phyloP scores from a whole-genome alignment of 2,888 invertebrate species.

The Dasypolia templi region DNA sequence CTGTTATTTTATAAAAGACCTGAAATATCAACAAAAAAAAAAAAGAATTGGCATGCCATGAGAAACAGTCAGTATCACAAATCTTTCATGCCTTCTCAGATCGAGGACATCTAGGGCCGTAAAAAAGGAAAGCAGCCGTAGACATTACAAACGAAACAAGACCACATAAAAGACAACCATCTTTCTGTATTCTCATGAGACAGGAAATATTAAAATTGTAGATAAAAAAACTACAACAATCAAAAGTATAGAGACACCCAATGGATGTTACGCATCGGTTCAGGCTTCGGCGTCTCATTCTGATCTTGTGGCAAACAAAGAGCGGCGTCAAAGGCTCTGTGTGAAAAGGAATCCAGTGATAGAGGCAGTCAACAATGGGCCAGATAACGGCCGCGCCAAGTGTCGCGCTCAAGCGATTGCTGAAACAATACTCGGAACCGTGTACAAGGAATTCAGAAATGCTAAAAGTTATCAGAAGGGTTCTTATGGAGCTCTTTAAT shows the following conservation, averaged over 20 bases:
- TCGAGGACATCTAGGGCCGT: not conserved
- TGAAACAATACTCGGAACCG: constrained; percentile 5
- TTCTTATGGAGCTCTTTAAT: not conserved
- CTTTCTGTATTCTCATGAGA: constrained; percentile 43
- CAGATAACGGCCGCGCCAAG: constrained; percentile 77
- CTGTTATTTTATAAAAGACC: not conserved
- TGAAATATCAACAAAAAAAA: not conserved
- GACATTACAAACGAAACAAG: constrained; percentile 45
- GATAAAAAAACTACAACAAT: constrained; percentile 71
- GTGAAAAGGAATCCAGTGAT: constrained; percentile 90
- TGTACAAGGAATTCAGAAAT: not conserved
- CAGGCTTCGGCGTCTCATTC: constrained; percentile 84
- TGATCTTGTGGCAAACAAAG: constrained; percentile 89
- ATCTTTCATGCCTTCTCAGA: not conserved
- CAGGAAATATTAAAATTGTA: constrained; percentile 66
- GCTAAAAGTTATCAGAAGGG: not conserved
- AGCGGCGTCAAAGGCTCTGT: constrained; percentile 87
- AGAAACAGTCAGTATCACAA: not conserved
- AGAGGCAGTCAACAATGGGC: constrained; percentile 90
- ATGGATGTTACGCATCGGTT: constrained; percentile 86
- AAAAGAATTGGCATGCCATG: not conserved
- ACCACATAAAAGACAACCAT: constrained; percentile 32
- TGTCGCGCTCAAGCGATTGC: constrained; percentile 60
- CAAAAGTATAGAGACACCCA: constrained; percentile 74
- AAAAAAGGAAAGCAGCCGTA: constrained; percentile 32